A percentile compares a stretch with the other conserved stretches of the same genome.
Evolutionary conservation across 1,140 invertebrate species (phyloP).

Genomic region (Bemisia tabaci): DNA sequence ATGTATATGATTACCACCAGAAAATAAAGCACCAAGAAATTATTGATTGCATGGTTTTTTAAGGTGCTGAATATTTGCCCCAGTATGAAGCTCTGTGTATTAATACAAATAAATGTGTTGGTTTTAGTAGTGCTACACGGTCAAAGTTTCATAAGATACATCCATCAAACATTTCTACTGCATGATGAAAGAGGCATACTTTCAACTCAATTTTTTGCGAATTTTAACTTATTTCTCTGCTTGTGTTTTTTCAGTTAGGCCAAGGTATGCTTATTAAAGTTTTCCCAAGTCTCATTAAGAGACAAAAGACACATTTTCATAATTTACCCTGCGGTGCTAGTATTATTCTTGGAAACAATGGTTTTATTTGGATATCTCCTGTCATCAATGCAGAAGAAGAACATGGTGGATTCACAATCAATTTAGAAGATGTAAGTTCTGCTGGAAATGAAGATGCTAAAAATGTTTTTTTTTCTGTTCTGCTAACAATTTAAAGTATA

Average conservation of each 20-base stretch:
- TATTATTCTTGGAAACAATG: constrained; percentile 92
- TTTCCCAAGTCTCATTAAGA: constrained; percentile 79
- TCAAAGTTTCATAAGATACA: no score
- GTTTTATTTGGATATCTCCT: constrained; percentile 89
- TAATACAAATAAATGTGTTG: no score
- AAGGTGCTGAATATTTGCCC: no score
- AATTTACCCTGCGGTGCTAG: constrained; percentile 78
- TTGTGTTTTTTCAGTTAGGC: constrained; percentile 38
- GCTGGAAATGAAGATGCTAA: constrained; percentile 10
- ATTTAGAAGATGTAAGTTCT: constrained; percentile 47
- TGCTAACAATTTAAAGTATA: constrained; percentile 7
- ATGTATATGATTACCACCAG: no score
- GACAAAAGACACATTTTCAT: constrained; percentile 93
- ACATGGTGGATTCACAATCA: constrained; percentile 65
- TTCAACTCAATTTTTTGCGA: no score
- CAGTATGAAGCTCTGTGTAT: no score
- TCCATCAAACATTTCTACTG: no score
- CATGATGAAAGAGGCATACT: no score
- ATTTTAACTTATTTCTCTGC: constrained; percentile 7
- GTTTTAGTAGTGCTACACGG: no score
- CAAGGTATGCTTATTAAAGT: constrained; percentile 87
- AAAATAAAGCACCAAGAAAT: no score
- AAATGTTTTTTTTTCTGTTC: constrained; percentile 11
- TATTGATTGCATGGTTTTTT: no score
- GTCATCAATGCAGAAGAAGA: constrained; percentile 46